Evolutionary conservation across 2,888 invertebrate species (phyloP).

Genomic region (Eueremaeus valkanovi): DNA sequence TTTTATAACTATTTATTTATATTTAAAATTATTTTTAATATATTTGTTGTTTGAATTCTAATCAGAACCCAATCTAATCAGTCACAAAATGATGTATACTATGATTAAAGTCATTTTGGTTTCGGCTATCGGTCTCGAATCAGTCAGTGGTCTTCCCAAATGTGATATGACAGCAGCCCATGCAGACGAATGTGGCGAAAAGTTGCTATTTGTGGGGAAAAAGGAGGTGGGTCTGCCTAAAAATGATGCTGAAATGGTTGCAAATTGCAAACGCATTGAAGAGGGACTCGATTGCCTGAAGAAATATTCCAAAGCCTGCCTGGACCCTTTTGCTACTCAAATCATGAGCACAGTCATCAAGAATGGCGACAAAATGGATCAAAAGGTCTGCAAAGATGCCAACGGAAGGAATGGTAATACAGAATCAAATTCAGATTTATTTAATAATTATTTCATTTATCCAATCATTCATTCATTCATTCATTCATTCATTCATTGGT

Average conservation of each 20-base stretch:
- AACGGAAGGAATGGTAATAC: not conserved
- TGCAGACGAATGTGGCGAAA: constrained; percentile 10
- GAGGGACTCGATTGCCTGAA: not conserved
- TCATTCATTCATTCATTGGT: too few species aligned
- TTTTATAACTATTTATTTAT: not conserved
- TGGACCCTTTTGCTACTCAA: not conserved
- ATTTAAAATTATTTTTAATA: not conserved
- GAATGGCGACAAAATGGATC: not conserved
- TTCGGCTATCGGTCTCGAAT: not conserved
- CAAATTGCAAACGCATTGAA: not conserved
- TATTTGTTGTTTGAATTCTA: not conserved
- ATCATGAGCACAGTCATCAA: not conserved
- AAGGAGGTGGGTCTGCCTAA: not conserved
- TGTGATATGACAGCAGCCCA: not conserved
- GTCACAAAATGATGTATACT: not conserved
- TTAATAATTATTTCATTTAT: not conserved
- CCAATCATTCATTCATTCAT: too few species aligned
- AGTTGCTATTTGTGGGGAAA: not conserved
- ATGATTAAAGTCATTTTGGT: not conserved
- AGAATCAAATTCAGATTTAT: not conserved
- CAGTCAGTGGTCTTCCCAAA: not conserved
- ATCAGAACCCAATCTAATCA: not conserved
- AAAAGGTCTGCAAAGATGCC: not conserved
- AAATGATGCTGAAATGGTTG: not conserved
- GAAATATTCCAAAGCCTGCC: not conserved